Evolutionary conservation across 1,140 invertebrate species (phyloP).

Genomic region (Halesus radiatus): DNA sequence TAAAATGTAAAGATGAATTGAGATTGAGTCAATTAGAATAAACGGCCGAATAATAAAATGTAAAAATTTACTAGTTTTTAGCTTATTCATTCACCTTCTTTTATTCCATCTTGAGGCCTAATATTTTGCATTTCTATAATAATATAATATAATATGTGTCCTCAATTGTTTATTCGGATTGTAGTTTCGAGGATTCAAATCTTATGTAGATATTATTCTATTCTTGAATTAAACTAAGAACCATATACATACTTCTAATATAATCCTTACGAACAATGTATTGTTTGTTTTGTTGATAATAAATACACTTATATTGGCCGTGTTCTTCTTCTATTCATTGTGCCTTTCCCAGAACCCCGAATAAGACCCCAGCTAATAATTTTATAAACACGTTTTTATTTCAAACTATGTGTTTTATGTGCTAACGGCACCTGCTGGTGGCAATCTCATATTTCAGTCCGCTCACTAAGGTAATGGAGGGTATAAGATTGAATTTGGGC

Average conservation of each 20-base stretch:
- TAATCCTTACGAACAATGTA: constrained; percentile 53
- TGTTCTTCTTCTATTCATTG: constrained; percentile 1
- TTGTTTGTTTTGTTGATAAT: constrained; percentile 58
- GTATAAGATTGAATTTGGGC: no score
- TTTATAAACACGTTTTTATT: no score
- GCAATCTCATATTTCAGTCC: no score
- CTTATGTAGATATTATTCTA: constrained; percentile 56
- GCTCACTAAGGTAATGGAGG: no score
- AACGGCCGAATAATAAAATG: constrained; percentile 51
- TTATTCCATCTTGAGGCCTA: constrained; percentile 50
- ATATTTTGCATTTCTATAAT: constrained; percentile 53
- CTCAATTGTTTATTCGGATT: constrained; percentile 42
- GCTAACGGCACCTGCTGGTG: no score
- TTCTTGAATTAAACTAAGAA: constrained; percentile 50
- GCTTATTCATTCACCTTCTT: constrained; percentile 43
- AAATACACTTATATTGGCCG: constrained; percentile 56
- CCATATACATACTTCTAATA: constrained; percentile 27
- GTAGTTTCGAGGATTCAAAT: constrained; percentile 41
- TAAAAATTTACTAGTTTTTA: constrained; percentile 53
- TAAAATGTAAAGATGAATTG: constrained; percentile 52
- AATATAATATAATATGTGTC: constrained; percentile 19
- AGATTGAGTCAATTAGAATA: constrained; percentile 55
- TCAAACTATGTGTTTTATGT: no score
- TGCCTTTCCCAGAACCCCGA: neutral
- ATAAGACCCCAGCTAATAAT: no score